A percentile compares a stretch with the other conserved stretches of the same genome.
Evolutionary conservation across 92 coral and sea anemone genomes (phyloP).

Genomic region (Heliopora coerulea): DNA sequence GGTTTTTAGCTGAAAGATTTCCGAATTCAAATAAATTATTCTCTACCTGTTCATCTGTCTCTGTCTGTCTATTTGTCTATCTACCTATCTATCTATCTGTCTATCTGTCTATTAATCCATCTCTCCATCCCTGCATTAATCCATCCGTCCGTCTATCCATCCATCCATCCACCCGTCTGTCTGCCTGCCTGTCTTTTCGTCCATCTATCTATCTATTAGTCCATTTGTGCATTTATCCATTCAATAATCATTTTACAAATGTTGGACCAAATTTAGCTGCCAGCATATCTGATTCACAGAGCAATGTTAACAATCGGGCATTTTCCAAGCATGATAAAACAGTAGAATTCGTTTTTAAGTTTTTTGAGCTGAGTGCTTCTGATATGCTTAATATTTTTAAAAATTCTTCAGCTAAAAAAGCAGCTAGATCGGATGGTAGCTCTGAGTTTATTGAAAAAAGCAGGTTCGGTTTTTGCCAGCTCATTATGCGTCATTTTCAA

Average conservation of each 20-base stretch:
- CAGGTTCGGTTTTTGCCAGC: neutral
- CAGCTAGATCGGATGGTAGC: neutral
- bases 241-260: slow-evolving; percentile 37
- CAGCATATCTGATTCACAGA: neutral
- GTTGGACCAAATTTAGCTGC: slow-evolving; percentile 6
- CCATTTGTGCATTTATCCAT: too few species aligned
- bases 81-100: too few species aligned
- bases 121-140: too few species aligned
- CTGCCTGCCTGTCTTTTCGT: too few species aligned
- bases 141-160: too few species aligned
- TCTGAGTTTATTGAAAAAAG: neutral
- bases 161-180: too few species aligned
- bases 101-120: too few species aligned
- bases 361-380: neutral
- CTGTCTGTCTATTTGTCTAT: too few species aligned
- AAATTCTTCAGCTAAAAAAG: neutral
- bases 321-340: neutral
- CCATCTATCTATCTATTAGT: too few species aligned
- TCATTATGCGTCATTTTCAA: neutral
- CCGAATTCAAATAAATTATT: too few species aligned
- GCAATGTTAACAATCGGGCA: neutral
- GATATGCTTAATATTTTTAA: neutral
- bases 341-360: neutral
- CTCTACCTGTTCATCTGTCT: too few species aligned
- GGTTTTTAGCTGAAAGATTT: too few species aligned